Percentiles rank a stretch among this genome's conserved stretches.
These are phyloP conservation scores for Zaprionus vittiger DNA, from an alignment of 1,140 invertebrate genomes.

Conservation along the genomic window DNA sequence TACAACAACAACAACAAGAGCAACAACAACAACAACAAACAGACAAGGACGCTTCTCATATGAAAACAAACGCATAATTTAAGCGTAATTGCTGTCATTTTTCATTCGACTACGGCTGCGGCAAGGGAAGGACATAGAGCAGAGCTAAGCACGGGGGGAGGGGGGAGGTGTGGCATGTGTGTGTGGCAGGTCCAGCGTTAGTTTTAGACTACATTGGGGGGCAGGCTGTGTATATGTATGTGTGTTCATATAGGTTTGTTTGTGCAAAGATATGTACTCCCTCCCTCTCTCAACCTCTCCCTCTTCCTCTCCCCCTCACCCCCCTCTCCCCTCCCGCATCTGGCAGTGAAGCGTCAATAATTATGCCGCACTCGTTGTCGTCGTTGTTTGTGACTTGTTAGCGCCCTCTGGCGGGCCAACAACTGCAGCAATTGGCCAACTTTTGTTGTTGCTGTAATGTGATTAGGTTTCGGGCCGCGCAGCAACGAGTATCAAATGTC, in stretches of 20 bases:
- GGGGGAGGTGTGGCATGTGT: constrained; percentile 22
- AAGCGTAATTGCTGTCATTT: constrained; percentile 84
- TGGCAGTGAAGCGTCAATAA: constrained; percentile 73
- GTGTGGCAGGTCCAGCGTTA: neutral
- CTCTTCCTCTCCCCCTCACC: neutral
- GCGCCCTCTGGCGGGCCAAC: constrained; percentile 22
- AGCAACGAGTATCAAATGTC: constrained; percentile 34
- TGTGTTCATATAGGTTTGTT: neutral
- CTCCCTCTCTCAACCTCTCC: neutral
- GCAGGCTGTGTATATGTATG: neutral
- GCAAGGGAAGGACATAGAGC: neutral
- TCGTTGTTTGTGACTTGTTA: neutral
- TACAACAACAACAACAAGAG: constrained; percentile 28
- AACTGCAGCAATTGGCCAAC: constrained; percentile 15
- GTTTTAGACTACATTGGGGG: neutral
- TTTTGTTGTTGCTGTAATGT: constrained; percentile 20
- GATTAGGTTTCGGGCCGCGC: neutral
- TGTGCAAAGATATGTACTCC: no score
- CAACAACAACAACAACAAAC: constrained; percentile 45
- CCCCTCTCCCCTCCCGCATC: constrained; percentile 54
- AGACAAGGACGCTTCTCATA: constrained; percentile 79
- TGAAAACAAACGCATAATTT: constrained; percentile 84
- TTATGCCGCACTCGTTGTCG: constrained; percentile 57
- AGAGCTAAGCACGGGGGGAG: neutral
- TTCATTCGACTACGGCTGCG: constrained; percentile 68